Percentiles rank a stretch among this genome's conserved stretches.
phyloP scores from a whole-genome alignment of 1,140 invertebrate genomes.

The Meloidogyne floridensis region DNA sequence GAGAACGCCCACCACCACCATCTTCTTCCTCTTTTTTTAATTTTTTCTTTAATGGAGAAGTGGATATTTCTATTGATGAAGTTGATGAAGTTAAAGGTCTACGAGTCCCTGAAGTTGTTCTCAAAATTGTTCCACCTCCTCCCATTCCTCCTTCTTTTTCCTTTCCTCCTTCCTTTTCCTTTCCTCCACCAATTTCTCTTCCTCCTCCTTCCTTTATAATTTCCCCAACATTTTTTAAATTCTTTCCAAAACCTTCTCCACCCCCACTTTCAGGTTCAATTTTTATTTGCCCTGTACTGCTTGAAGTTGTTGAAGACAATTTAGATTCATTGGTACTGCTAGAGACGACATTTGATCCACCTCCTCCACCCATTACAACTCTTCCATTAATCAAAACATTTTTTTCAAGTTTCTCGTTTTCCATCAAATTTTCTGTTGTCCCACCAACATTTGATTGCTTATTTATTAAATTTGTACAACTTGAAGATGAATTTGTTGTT shows the following conservation, averaged over 20 bases:
- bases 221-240: no score
- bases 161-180: no score
- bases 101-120: no score
- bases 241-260: no score
- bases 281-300: no score
- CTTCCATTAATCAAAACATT: not conserved
- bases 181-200: not conserved
- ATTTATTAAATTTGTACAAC: not conserved
- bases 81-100: not conserved
- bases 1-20: no score
- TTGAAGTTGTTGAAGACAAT: no score
- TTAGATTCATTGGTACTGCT: not conserved
- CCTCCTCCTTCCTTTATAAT: not conserved
- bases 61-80: not conserved
- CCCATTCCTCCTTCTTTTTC: no score
- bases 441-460: not conserved
- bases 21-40: not conserved
- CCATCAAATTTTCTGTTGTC: not conserved
- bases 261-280: no score
- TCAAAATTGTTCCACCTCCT: no score
- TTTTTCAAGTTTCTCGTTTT: no score
- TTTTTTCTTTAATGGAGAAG: not conserved
- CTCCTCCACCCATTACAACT: no score
- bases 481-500: not conserved
- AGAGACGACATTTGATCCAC: not conserved